Percentiles rank a stretch among this genome's conserved stretches.
Evolutionary conservation across 2,797 vertebrate species (phyloP).

Genomic region (Trichosurus vulpecula): DNA sequence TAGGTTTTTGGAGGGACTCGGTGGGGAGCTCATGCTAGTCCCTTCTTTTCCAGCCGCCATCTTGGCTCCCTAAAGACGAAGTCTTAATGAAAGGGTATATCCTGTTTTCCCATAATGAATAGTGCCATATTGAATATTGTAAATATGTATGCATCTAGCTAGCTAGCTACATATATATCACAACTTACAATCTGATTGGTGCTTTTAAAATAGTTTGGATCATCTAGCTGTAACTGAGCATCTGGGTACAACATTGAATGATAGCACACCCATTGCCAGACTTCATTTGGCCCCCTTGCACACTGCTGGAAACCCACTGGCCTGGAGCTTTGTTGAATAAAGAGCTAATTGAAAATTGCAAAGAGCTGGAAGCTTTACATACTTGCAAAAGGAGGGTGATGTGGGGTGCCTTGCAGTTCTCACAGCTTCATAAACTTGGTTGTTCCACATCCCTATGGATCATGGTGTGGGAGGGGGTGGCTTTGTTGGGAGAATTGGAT

Average conservation of each 20-base stretch:
- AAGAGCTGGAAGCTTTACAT: background rate
- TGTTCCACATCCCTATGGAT: conserved; percentile 6
- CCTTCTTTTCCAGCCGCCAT: no score
- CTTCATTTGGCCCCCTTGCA: conserved; percentile 1
- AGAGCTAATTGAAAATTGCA: conserved; percentile 23
- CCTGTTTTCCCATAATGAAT: conserved; percentile 34
- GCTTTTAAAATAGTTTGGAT: conserved; percentile 41
- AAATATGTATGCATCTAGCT: background rate
- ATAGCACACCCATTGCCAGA: background rate
- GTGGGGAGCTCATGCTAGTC: no score
- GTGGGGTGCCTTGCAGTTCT: conserved; percentile 6
- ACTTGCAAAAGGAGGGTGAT: conserved; percentile 8
- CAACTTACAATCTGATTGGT: conserved; percentile 12
- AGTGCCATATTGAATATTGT: background rate
- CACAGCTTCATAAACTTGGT: conserved; percentile 32
- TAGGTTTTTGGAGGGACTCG: no score
- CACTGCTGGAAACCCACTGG: background rate
- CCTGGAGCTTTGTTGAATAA: conserved; percentile 9
- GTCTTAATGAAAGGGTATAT: conserved; percentile 25
- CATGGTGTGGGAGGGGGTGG: background rate
- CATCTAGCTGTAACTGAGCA: background rate
- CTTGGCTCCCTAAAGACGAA: conserved; percentile 22
- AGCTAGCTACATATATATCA: background rate
- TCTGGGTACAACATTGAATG: background rate
- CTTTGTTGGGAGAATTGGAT: conserved; percentile 25